Evolutionary conservation across 2,888 invertebrate species (phyloP).

Genomic region (Leuctra nigra): DNA sequence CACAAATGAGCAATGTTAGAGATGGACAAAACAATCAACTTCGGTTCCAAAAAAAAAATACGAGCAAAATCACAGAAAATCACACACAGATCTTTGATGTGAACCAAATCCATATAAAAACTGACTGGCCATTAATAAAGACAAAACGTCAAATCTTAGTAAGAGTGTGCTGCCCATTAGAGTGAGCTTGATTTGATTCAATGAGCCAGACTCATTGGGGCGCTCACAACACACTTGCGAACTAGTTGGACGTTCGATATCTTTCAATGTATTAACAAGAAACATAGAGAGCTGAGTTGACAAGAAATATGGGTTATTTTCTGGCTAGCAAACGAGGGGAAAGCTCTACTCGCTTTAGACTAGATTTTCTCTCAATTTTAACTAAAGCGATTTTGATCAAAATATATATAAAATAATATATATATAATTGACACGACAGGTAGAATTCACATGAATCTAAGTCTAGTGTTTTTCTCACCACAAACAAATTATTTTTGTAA

Average conservation of each 20-base stretch:
- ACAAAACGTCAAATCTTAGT: neutral
- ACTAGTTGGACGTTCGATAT: neutral
- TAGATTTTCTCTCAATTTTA: neutral
- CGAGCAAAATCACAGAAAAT: neutral
- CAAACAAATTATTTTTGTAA: neutral
- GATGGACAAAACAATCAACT: neutral
- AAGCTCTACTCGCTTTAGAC: neutral
- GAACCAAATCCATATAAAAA: constrained; percentile 17
- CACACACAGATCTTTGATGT: constrained; percentile 11
- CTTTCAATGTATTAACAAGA: neutral
- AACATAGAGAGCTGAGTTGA: neutral
- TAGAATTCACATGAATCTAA: neutral
- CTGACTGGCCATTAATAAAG: constrained; percentile 2
- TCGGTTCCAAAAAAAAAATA: neutral
- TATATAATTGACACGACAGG: neutral
- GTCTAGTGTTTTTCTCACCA: neutral
- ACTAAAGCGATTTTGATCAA: neutral
- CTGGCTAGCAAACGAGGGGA: neutral
- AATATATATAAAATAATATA: neutral
- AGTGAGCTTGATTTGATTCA: neutral
- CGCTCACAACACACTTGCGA: neutral
- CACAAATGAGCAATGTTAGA: neutral
- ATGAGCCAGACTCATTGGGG: neutral
- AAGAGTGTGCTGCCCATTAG: neutral
- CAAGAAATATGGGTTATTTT: neutral